Evolutionary conservation across 2,113 vertebrate genomes (phyloP).

Genomic region (Dipodomys stephensi): DNA sequence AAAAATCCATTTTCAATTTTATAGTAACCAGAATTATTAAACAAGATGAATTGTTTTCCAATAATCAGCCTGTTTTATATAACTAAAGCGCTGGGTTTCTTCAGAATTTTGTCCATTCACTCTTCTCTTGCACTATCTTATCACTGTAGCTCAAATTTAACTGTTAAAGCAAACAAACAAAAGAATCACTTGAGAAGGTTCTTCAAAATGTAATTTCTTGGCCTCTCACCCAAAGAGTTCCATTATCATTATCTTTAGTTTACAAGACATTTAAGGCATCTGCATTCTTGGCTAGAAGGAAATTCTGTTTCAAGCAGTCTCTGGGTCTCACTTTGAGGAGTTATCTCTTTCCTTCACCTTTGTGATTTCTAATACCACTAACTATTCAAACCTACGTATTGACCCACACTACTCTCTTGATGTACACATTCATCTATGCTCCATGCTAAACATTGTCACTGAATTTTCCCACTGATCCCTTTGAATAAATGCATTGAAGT

Average conservation of each 20-base stretch:
- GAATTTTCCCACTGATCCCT: not conserved
- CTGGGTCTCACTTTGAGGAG: not conserved
- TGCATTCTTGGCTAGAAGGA: no score
- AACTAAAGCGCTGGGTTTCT: not conserved
- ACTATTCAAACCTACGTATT: not conserved
- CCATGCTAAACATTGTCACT: not conserved
- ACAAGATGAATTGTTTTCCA: not conserved
- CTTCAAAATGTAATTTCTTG: not conserved
- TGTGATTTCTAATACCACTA: not conserved
- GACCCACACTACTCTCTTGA: not conserved
- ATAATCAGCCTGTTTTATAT: not conserved
- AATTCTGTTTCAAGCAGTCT: not conserved
- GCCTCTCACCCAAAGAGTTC: not conserved
- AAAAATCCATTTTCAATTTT: not conserved
- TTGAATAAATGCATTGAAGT: not conserved
- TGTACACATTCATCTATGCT: not conserved
- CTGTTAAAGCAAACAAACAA: not conserved
- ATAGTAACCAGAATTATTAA: not conserved
- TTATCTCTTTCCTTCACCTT: not conserved
- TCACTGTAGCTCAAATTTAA: not conserved
- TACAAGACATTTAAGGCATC: not conserved
- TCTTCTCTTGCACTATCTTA: not conserved
- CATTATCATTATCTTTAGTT: not conserved
- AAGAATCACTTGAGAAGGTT: not conserved
- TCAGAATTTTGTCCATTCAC: not conserved